Conservation (phyloP, 2,113 vertebrate genomes). For the Crotalus viridis region DNA sequence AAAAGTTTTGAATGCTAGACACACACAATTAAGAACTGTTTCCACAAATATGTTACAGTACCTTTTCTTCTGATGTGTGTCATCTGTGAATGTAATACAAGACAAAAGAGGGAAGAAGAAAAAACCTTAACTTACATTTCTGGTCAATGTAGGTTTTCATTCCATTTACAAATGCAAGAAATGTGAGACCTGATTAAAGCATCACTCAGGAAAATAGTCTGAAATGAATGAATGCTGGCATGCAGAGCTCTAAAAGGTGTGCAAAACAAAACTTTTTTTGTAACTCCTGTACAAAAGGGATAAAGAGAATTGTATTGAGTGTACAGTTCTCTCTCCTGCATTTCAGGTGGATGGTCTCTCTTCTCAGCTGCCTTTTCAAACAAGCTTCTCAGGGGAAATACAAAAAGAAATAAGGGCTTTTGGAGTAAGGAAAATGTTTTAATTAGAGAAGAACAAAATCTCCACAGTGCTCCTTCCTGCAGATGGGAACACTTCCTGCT, state of each 20-base stretch:
- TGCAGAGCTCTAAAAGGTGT: conserved; percentile 38
- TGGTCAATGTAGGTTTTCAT: conserved; percentile 23
- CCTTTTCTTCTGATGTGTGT: neutral
- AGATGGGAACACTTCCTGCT: neutral
- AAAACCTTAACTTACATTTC: neutral
- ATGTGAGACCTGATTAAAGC: conserved; percentile 13
- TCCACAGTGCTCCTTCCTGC: conserved; percentile 8
- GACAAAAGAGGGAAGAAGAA: neutral
- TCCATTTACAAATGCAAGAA: conserved; percentile 8
- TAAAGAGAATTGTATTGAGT: conserved; percentile 50
- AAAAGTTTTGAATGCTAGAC: neutral
- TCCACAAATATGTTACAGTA: neutral
- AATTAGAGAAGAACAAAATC: conserved; percentile 16
- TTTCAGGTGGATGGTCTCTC: conserved; percentile 6
- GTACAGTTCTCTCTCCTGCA: neutral
- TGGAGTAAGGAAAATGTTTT: neutral
- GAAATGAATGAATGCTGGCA: conserved; percentile 16
- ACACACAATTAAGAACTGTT: neutral
- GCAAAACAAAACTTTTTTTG: conserved; percentile 56
- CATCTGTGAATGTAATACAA: neutral
- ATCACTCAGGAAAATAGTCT: conserved; percentile 20
- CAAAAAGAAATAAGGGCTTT: conserved; percentile 22
- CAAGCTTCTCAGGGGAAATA: neutral
- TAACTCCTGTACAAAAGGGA: conserved; percentile 57
- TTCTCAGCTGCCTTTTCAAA: neutral